Evolutionary conservation across 2,113 vertebrate genomes (phyloP).

Genomic region (Meleagris gallopavo): DNA sequence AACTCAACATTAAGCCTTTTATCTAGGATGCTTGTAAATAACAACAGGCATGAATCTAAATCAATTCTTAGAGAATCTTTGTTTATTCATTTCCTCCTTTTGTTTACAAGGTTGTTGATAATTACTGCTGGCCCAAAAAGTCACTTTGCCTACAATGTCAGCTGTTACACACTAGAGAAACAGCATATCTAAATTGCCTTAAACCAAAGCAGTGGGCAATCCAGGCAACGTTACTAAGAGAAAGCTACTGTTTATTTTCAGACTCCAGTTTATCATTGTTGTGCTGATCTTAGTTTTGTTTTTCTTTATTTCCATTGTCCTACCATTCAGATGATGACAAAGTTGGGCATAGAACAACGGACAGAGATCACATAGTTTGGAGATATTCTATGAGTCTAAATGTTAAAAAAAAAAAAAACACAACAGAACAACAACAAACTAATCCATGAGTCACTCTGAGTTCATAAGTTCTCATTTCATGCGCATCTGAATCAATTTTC

Average conservation of each 20-base stretch:
- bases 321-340: background rate
- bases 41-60: background rate
- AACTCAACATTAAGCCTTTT: background rate
- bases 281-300: background rate
- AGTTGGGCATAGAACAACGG: background rate
- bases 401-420: background rate
- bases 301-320: background rate
- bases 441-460: background rate
- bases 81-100: background rate
- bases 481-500: background rate
- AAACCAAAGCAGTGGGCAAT: background rate
- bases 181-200: background rate
- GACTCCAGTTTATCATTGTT: background rate
- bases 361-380: background rate
- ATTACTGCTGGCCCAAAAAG: background rate
- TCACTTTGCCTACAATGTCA: background rate
- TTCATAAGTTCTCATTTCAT: background rate
- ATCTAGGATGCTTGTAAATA: background rate
- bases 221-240: background rate
- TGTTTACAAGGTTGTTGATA: constrained; percentile 13
- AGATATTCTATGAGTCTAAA: background rate
- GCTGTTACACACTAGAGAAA: background rate
- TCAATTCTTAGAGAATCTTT: background rate
- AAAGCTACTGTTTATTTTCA: background rate
- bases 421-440: background rate